Conservation (phyloP, 2,888 invertebrate genomes). For the Ligdia adustata region DNA sequence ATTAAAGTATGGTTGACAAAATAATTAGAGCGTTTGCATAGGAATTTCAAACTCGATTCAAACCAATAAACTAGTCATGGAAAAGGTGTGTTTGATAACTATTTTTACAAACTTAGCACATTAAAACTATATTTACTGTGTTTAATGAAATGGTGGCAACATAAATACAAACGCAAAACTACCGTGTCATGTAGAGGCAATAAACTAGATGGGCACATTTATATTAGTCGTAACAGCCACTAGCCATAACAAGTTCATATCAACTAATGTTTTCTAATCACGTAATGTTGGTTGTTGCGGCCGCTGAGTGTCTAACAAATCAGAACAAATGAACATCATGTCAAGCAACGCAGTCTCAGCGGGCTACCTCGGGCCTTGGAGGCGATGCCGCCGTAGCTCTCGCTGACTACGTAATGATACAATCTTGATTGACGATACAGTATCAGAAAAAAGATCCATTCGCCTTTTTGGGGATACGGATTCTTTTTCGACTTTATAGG, state of each 20-base stretch:
- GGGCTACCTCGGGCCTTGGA: slow-evolving; percentile 45
- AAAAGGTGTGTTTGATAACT: no score
- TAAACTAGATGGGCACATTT: slow-evolving; percentile 36
- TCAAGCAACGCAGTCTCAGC: slow-evolving; percentile 63
- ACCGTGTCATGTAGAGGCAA: slow-evolving; percentile 28
- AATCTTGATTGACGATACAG: no score
- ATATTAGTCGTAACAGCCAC: slow-evolving; percentile 33
- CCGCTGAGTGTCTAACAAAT: slow-evolving; percentile 64
- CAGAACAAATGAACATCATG: slow-evolving; percentile 71
- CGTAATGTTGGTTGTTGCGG: slow-evolving; percentile 52
- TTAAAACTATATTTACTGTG: slow-evolving; percentile 5
- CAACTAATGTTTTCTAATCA: slow-evolving; percentile 58
- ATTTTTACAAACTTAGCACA: neutral
- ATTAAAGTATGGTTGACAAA: no score
- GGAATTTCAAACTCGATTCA: no score
- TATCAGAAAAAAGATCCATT: no score
- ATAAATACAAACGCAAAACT: slow-evolving; percentile 18
- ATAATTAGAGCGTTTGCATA: no score
- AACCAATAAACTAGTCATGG: no score
- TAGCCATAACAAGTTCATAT: slow-evolving; percentile 34
- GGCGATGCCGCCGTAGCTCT: neutral
- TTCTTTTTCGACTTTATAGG: no score
- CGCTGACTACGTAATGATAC: slow-evolving; percentile 7
- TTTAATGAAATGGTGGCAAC: slow-evolving; percentile 6
- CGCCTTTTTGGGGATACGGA: no score